Conservation (phyloP, 2,113 vertebrate genomes). For the Leiothrix lutea region DNA sequence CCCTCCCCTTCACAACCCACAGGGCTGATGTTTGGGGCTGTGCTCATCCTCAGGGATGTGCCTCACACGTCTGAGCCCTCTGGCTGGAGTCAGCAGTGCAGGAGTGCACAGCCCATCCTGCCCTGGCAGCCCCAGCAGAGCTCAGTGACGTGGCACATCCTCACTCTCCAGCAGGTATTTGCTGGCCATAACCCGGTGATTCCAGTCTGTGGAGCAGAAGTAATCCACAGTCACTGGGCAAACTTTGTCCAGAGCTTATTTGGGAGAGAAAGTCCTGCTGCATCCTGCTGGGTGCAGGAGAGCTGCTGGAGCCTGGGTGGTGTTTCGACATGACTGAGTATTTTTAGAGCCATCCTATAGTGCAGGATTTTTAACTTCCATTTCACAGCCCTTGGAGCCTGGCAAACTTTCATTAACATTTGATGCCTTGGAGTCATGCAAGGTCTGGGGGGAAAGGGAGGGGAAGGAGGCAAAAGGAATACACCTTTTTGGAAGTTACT, state of each 20-base stretch:
- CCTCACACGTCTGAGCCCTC: neutral
- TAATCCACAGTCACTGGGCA: neutral
- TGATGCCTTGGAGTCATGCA: conserved; percentile 47
- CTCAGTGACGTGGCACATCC: neutral
- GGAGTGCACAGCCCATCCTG: neutral
- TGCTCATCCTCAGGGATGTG: neutral
- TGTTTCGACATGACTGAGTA: neutral
- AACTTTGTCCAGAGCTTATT: neutral
- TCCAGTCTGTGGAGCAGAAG: neutral
- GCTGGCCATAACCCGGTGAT: neutral
- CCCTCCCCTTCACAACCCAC: neutral
- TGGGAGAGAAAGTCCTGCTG: neutral
- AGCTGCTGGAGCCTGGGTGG: neutral
- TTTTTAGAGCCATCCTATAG: conserved; percentile 60
- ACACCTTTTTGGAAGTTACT: conserved; percentile 8
- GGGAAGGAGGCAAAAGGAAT: neutral
- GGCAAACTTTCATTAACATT: conserved; percentile 62
- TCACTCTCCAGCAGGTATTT: neutral
- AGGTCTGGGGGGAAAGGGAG: neutral
- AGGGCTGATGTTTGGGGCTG: neutral
- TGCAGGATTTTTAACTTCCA: conserved; percentile 53
- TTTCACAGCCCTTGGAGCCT: conserved; percentile 48
- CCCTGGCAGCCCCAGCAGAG: neutral
- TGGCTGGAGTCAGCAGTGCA: neutral
- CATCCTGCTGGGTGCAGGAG: neutral